Evolutionary conservation across 37 sponge, comb jelly and placozoan genomes (phyloP).

Genomic region (Axinella damicornis): DNA sequence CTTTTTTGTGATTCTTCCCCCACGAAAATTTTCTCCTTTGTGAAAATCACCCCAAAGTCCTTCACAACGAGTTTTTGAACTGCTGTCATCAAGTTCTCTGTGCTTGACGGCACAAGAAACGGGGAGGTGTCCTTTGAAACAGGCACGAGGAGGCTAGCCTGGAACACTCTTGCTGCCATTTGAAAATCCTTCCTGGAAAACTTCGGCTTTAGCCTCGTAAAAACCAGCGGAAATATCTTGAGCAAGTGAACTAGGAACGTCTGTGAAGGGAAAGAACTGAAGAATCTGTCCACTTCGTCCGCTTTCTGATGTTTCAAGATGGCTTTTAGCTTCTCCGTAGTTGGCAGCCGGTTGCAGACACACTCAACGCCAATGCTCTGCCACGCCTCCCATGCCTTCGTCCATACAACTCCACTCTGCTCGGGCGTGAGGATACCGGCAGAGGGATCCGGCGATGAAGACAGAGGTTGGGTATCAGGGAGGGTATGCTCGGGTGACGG

Average conservation of each 20-base stretch:
- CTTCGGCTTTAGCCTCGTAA: neutral
- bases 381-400: constrained; percentile 58
- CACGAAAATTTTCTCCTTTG: constrained; percentile 19
- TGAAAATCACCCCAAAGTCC: constrained; percentile 34
- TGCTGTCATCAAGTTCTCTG: constrained; percentile 52
- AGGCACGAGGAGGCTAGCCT: constrained; percentile 40
- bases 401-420: constrained; percentile 25
- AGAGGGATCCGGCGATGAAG: neutral
- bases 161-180: constrained; percentile 6
- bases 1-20: too few relatives aligned
- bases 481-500: neutral
- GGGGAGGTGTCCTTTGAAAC: constrained; percentile 83
- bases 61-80: constrained; percentile 64
- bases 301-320: neutral
- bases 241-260: constrained; percentile 56
- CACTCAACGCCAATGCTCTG: constrained; percentile 34
- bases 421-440: neutral
- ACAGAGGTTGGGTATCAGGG: too few relatives aligned
- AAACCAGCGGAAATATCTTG: constrained; percentile 44
- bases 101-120: constrained; percentile 77
- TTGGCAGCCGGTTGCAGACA: neutral
- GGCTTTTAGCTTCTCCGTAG: neutral
- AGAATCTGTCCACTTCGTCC: constrained; percentile 28
- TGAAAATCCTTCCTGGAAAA: constrained; percentile 2
- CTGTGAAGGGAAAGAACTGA: constrained; percentile 57